Conservation (phyloP, 2,888 invertebrate genomes). For the Toxonevra muliebris region DNA sequence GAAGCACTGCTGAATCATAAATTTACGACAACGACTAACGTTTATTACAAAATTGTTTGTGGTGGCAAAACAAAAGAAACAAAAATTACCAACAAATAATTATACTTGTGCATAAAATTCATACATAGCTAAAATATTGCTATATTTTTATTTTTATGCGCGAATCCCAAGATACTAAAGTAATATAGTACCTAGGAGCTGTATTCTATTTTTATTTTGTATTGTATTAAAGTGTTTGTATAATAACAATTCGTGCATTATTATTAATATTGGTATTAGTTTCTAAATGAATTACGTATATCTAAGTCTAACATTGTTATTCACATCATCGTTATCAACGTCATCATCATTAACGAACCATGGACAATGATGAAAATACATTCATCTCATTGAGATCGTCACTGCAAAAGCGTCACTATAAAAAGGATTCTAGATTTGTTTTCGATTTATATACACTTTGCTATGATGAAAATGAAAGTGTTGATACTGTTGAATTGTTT, state of each 20-base stretch:
- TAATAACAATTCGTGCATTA: too few relatives aligned
- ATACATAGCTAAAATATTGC: too few relatives aligned
- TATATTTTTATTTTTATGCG: too few relatives aligned
- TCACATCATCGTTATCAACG: not conserved
- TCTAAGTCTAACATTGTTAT: too few relatives aligned
- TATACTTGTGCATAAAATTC: too few relatives aligned
- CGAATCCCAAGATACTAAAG: too few relatives aligned
- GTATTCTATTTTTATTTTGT: too few relatives aligned
- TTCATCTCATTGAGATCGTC: slow-evolving; percentile 30
- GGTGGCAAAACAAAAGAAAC: slow-evolving; percentile 1
- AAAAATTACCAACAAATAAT: not conserved
- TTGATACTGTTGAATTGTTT: slow-evolving; percentile 74
- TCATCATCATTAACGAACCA: not conserved
- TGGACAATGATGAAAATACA: slow-evolving; percentile 19
- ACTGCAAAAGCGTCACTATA: slow-evolving; percentile 76
- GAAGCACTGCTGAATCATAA: not conserved
- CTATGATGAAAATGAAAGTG: slow-evolving; percentile 82
- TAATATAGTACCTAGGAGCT: too few relatives aligned
- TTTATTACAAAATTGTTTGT: not conserved
- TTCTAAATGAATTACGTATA: too few relatives aligned
- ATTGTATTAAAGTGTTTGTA: too few relatives aligned
- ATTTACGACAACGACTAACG: not conserved
- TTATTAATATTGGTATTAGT: too few relatives aligned
- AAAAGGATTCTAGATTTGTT: slow-evolving; percentile 85
- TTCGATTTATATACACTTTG: slow-evolving; percentile 86